phyloP scores from a whole-genome alignment of 2,113 vertebrate species.

The Scartelaos histophorus region DNA sequence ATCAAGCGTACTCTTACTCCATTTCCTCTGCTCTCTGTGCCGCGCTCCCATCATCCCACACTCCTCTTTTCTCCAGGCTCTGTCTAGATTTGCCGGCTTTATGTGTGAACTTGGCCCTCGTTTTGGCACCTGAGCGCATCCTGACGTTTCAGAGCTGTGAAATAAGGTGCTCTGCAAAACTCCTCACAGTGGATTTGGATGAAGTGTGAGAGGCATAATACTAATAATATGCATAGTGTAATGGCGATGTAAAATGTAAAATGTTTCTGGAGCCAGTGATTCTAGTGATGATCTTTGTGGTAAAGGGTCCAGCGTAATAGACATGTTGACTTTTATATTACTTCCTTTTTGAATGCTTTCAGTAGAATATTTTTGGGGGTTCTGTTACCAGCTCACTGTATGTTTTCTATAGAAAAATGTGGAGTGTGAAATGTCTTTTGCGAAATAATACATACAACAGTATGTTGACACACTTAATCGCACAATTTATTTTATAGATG shows the following conservation, averaged over 20 bases:
- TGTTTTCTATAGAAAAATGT: no score
- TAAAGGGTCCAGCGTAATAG: not conserved
- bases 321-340: not conserved
- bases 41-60: conserved; percentile 3
- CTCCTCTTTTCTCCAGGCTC: conserved; percentile 9
- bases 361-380: not conserved
- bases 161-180: conserved; percentile 27
- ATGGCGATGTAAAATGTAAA: not conserved
- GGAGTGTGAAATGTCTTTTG: no score
- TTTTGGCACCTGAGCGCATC: not conserved
- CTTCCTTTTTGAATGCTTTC: not conserved
- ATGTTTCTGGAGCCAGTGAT: not conserved
- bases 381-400: no score
- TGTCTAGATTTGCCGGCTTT: conserved; percentile 11
- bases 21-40: conserved; percentile 26
- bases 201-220: conserved; percentile 37
- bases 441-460: no score
- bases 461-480: no score
- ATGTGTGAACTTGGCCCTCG: conserved; percentile 12
- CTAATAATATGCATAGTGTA: not conserved
- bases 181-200: conserved; percentile 20
- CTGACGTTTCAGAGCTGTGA: conserved; percentile 15
- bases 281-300: not conserved
- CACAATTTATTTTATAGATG: not conserved
- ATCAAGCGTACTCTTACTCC: conserved; percentile 43